Percentiles rank a stretch among this genome's conserved stretches.
These are phyloP conservation scores for Tyria jacobaeae DNA, from an alignment of 2,888 invertebrate species.

Conservation along the genomic window DNA sequence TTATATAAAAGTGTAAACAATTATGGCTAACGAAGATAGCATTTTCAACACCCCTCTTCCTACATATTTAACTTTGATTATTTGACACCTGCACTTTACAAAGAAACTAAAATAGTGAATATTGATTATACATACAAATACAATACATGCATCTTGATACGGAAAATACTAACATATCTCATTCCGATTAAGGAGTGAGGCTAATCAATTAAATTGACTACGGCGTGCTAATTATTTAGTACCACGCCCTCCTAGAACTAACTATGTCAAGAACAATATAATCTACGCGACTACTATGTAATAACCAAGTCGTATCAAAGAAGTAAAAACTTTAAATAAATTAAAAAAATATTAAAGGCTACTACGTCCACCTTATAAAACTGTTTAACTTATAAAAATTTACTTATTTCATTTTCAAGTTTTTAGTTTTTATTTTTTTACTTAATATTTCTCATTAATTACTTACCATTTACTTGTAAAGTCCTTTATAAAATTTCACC, in stretches of 20 bases:
- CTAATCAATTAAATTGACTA: background rate
- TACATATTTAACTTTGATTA: background rate
- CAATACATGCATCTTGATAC: background rate
- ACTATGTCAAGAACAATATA: background rate
- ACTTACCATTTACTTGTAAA: too few species aligned
- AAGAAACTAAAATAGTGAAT: constrained; percentile 3
- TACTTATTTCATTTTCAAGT: too few species aligned
- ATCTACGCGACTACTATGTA: background rate
- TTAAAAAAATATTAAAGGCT: too few species aligned
- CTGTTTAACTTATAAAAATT: too few species aligned
- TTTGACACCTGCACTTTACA: background rate
- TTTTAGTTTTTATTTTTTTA: too few species aligned
- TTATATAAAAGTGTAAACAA: too few species aligned
- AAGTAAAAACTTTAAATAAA: too few species aligned
- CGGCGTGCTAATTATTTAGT: background rate
- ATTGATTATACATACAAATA: background rate
- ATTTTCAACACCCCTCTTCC: too few species aligned
- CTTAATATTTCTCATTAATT: too few species aligned
- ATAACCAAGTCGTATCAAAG: background rate
- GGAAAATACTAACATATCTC: background rate
- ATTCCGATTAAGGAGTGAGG: background rate
- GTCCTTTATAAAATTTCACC: too few species aligned
- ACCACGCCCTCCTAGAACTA: constrained; percentile 2
- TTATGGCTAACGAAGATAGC: too few species aligned
- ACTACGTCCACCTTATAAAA: too few species aligned